Percentiles rank a stretch among this genome's conserved stretches.
Evolutionary conservation across 2,797 vertebrate genomes (phyloP).

Genomic region (Sandelia bainsii): DNA sequence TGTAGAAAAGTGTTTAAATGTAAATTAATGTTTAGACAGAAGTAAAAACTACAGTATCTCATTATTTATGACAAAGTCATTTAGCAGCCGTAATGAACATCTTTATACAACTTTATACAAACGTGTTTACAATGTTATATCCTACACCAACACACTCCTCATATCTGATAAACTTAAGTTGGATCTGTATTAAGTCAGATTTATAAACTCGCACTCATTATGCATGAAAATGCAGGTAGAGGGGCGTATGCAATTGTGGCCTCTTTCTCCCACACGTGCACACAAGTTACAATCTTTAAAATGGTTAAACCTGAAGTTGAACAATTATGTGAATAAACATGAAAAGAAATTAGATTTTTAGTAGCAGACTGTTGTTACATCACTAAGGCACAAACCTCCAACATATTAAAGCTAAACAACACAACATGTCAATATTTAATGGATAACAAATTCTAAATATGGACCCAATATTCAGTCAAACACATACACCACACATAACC

Average conservation of each 20-base stretch:
- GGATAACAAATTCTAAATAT: background rate
- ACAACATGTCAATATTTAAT: background rate
- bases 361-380: background rate
- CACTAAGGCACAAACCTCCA: background rate
- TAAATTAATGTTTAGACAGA: background rate
- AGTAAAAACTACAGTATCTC: background rate
- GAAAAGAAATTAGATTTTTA: background rate
- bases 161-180: slow-evolving; percentile 24
- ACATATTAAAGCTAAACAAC: background rate
- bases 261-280: slow-evolving; percentile 14
- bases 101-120: background rate
- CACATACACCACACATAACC: background rate
- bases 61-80: slow-evolving; percentile 4
- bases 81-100: background rate
- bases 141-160: background rate
- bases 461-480: too few relatives aligned
- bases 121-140: background rate
- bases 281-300: background rate
- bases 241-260: slow-evolving; percentile 2
- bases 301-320: background rate
- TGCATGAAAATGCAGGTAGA: slow-evolving; percentile 37
- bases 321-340: background rate
- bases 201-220: slow-evolving; percentile 15
- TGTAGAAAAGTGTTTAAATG: background rate
- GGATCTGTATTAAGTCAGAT: slow-evolving; percentile 16